Evolutionary conservation across 2,113 vertebrate species (phyloP).

Genomic region (Ptilorrhoa leucosticta): DNA sequence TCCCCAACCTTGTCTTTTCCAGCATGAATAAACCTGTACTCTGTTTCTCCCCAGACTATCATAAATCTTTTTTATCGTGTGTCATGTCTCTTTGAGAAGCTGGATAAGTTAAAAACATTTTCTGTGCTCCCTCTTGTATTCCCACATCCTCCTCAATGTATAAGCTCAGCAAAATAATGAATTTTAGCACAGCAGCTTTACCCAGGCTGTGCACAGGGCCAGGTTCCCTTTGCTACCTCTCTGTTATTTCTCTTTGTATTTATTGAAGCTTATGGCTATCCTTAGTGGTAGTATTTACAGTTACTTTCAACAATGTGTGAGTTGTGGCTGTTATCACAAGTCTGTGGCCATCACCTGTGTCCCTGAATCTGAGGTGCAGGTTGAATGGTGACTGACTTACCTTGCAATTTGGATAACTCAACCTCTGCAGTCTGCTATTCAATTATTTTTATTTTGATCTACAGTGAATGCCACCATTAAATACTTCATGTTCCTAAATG

Average conservation of each 20-base stretch:
- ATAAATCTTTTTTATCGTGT: background rate
- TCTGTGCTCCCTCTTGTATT: background rate
- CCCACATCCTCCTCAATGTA: background rate
- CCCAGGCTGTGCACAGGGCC: background rate
- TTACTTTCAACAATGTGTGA: background rate
- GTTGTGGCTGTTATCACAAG: background rate
- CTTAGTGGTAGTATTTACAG: background rate
- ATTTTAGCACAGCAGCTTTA: background rate
- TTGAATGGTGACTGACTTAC: background rate
- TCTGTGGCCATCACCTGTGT: background rate
- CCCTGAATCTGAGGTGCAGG: background rate
- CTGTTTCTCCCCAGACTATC: background rate
- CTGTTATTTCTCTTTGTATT: background rate
- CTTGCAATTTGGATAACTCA: background rate
- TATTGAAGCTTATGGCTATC: background rate
- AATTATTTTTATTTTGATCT: background rate
- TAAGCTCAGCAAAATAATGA: background rate
- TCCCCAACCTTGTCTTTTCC: background rate
- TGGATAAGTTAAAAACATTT: background rate
- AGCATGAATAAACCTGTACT: background rate
- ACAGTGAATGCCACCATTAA: background rate
- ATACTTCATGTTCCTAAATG: background rate
- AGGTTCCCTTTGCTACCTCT: background rate
- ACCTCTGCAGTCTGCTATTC: background rate
- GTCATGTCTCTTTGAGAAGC: background rate